These are phyloP conservation scores for Lucilia sericata DNA, from an alignment of 1,140 invertebrate species.

Conservation along the genomic window DNA sequence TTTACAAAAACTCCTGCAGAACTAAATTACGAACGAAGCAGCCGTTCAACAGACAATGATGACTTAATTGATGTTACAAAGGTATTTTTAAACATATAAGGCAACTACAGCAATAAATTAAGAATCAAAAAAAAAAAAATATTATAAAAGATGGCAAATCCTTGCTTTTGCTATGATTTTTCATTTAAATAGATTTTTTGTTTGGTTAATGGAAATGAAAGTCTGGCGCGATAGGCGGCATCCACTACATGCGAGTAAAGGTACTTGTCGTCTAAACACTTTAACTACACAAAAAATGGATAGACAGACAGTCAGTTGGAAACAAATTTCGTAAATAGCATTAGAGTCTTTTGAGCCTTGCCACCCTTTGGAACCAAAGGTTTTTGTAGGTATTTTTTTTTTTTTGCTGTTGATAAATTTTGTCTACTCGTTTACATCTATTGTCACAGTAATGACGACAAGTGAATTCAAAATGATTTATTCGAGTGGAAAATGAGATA, in stretches of 20 bases:
- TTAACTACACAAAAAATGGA: not conserved
- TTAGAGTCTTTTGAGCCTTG: not conserved
- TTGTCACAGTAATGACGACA: slow-evolving; percentile 38
- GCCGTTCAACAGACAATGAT: slow-evolving; percentile 41
- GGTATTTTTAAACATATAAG: not conserved
- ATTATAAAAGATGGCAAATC: not conserved
- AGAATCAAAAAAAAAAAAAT: not conserved
- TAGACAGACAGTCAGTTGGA: not conserved
- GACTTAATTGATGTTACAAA: slow-evolving; percentile 46
- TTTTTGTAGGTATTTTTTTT: not conserved
- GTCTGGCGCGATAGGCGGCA: not conserved
- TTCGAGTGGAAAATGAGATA: slow-evolving; percentile 51
- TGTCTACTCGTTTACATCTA: slow-evolving; percentile 16
- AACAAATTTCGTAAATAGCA: not conserved
- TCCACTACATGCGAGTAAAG: not conserved
- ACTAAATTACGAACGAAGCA: not conserved
- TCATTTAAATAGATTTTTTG: not conserved
- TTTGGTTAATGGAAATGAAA: not conserved
- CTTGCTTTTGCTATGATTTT: not conserved
- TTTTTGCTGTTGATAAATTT: not conserved
- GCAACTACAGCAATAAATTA: not conserved
- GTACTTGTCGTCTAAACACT: not conserved
- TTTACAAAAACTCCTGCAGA: too few species aligned
- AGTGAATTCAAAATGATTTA: slow-evolving; percentile 48
- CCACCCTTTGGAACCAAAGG: not conserved